These are phyloP conservation scores for Montipora capricornis DNA, from an alignment of 64 coral and sea anemone species.

Conservation along the genomic window DNA sequence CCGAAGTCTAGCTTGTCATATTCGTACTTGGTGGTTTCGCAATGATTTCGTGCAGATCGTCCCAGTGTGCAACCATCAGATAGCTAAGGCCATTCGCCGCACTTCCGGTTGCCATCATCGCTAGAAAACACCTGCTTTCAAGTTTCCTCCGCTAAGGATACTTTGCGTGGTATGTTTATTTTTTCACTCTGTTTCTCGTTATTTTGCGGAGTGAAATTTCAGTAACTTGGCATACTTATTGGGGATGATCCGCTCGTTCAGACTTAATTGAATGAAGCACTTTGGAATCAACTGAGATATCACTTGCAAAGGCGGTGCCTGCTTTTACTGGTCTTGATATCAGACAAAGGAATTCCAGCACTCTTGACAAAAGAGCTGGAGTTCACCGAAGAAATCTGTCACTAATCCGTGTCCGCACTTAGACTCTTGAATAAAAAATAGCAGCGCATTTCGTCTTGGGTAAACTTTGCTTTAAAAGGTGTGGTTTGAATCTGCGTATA, in stretches of 20 bases:
- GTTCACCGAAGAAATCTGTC: not conserved
- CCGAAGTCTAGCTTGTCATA: too few species aligned
- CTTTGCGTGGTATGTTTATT: not conserved
- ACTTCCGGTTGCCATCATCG: too few species aligned
- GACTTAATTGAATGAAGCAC: not conserved
- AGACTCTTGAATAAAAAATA: not conserved
- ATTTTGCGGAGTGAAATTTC: too few species aligned
- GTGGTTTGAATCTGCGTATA: not conserved
- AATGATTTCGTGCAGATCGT: too few species aligned
- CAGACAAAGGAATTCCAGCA: not conserved
- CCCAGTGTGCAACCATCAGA: too few species aligned
- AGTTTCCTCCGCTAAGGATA: too few species aligned
- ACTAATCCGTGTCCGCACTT: constrained; percentile 21
- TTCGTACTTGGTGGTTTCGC: too few species aligned
- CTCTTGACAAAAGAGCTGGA: not conserved
- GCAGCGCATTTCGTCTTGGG: not conserved
- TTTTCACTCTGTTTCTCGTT: not conserved
- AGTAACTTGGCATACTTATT: not conserved
- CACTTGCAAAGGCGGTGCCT: not conserved
- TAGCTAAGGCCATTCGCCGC: too few species aligned
- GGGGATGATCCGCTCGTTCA: not conserved
- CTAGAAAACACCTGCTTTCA: too few species aligned
- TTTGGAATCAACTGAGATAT: not conserved
- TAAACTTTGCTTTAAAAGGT: not conserved
- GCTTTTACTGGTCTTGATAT: not conserved